These are phyloP conservation scores for Anthoscopus minutus DNA, from an alignment of 2,113 vertebrate species.

Conservation along the genomic window DNA sequence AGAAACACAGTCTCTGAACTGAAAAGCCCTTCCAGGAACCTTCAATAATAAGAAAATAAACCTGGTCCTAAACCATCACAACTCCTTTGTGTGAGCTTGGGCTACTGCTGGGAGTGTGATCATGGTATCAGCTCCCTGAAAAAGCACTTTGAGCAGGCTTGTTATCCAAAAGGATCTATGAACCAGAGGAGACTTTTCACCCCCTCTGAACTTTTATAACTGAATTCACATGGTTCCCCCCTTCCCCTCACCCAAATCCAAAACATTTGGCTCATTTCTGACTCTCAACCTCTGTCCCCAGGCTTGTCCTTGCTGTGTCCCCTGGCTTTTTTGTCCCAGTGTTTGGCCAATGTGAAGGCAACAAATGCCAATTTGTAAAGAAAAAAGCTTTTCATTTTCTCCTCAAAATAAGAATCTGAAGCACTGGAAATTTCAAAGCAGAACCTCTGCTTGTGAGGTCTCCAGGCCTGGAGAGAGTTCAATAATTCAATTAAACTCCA, in stretches of 20 bases:
- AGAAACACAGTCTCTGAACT: not conserved
- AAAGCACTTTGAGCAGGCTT: not conserved
- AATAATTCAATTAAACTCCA: not conserved
- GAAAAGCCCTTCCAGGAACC: not conserved
- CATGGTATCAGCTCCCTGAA: not conserved
- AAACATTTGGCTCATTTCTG: not conserved
- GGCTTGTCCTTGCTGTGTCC: not conserved
- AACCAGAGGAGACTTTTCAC: not conserved
- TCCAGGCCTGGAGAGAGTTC: not conserved
- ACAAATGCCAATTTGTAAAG: not conserved
- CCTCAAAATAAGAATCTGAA: not conserved
- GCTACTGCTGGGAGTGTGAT: not conserved
- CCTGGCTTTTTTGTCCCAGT: not conserved
- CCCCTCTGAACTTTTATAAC: not conserved
- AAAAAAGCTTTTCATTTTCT: conserved; percentile 6
- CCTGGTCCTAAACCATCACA: not conserved
- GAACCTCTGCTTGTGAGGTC: not conserved
- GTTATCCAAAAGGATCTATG: not conserved
- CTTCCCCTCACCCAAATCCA: not conserved
- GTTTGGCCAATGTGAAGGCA: not conserved
- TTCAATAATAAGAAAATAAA: not conserved
- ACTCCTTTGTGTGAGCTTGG: not conserved
- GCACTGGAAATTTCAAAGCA: not conserved
- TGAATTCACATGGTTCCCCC: not conserved
- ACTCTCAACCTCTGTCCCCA: not conserved